A percentile compares a stretch with the other conserved stretches of the same genome.
Conservation (phyloP, 2,797 vertebrate species). For the Lutjanus argentimaculatus region DNA sequence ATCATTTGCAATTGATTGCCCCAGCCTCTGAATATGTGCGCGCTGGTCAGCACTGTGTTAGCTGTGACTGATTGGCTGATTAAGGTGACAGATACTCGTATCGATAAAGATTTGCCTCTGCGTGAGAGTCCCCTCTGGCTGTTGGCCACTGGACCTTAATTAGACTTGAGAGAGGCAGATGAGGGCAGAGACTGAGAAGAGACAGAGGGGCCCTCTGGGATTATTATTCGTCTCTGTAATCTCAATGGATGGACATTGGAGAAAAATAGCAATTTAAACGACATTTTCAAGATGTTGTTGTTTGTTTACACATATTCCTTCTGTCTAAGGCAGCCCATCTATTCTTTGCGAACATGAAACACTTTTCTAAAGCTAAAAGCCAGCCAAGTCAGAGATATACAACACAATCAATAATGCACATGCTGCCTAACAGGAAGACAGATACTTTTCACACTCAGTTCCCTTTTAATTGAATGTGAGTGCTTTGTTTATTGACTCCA, state of each 20-base stretch:
- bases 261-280: neutral
- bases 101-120: slow-evolving; percentile 73
- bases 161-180: slow-evolving; percentile 47
- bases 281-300: neutral
- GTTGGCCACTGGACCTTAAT: slow-evolving; percentile 56
- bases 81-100: slow-evolving; percentile 75
- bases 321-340: neutral
- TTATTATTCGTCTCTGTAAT: slow-evolving; percentile 25
- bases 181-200: slow-evolving; percentile 28
- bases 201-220: slow-evolving; percentile 24
- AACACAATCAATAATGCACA: slow-evolving; percentile 12
- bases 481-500: slow-evolving; percentile 22
- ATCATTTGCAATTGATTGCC: slow-evolving; percentile 78
- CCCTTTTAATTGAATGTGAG: slow-evolving; percentile 21
- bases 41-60: slow-evolving; percentile 48
- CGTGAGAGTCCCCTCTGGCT: slow-evolving; percentile 46
- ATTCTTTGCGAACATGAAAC: slow-evolving; percentile 12
- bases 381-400: neutral
- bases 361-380: neutral
- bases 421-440: slow-evolving; percentile 9
- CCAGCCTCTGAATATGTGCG: slow-evolving; percentile 63
- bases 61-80: slow-evolving; percentile 75
- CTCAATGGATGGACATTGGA: neutral
- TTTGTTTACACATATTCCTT: neutral
- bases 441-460: slow-evolving; percentile 18